Percentiles rank a stretch among this genome's conserved stretches.
These are phyloP conservation scores for Pemphredon lugubris DNA, from an alignment of 2,888 invertebrate genomes.

Conservation along the genomic window DNA sequence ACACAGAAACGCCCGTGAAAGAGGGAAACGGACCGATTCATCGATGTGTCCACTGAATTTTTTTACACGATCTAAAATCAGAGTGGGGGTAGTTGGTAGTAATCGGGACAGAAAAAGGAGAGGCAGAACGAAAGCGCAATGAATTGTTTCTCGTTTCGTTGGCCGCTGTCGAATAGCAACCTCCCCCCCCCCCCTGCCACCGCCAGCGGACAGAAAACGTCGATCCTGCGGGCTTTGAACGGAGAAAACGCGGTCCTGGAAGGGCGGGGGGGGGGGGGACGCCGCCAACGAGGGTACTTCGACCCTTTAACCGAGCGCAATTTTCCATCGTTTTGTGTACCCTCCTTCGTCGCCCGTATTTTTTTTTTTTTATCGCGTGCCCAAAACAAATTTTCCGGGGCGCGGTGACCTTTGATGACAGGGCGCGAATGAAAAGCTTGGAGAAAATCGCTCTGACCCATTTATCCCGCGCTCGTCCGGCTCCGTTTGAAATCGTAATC, in stretches of 20 bases:
- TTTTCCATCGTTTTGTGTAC: constrained; percentile 53
- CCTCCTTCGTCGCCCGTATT: constrained; percentile 39
- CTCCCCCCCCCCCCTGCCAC: too few species aligned
- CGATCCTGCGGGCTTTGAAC: constrained; percentile 49
- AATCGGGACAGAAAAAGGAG: neutral
- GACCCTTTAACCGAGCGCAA: constrained; percentile 46
- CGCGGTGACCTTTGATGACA: constrained; percentile 33
- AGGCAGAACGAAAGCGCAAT: constrained; percentile 23
- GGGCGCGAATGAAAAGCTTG: constrained; percentile 8
- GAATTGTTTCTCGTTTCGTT: constrained; percentile 66
- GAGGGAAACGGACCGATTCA: constrained; percentile 22
- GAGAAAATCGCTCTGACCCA: constrained; percentile 48
- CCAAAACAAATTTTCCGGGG: constrained; percentile 47
- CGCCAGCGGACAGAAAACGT: constrained; percentile 47
- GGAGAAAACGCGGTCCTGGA: neutral
- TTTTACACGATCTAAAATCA: constrained; percentile 39
- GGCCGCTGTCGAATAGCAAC: constrained; percentile 56
- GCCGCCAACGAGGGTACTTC: constrained; percentile 37
- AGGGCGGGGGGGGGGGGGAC: neutral
- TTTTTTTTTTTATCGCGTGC: constrained; percentile 40
- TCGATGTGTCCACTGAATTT: constrained; percentile 36
- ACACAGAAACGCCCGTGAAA: constrained; percentile 4
- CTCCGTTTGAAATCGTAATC: constrained; percentile 32
- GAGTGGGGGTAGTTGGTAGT: constrained; percentile 7
- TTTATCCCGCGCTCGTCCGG: constrained; percentile 10